These are phyloP conservation scores for Trichechus manatus DNA, from an alignment of 2,113 vertebrate genomes.

Conservation along the genomic window DNA sequence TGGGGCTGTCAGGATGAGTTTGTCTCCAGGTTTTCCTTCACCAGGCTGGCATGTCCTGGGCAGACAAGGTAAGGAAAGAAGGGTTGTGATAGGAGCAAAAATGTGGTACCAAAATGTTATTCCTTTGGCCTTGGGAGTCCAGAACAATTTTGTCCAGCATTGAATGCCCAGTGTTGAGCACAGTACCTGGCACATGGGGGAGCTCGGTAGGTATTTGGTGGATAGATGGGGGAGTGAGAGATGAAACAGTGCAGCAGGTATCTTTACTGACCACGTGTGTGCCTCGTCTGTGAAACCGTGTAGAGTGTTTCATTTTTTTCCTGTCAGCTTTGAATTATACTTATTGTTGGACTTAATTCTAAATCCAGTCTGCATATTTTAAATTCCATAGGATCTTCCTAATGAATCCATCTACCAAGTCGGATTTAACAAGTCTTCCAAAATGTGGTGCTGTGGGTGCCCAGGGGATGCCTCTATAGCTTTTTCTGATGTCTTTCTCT, in stretches of 20 bases:
- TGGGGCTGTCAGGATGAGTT: neutral
- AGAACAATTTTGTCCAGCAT: neutral
- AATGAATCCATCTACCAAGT: neutral
- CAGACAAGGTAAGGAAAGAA: neutral
- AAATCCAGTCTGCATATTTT: neutral
- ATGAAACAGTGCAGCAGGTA: neutral
- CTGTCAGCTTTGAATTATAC: neutral
- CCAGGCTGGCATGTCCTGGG: neutral
- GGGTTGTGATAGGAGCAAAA: neutral
- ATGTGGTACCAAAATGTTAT: neutral
- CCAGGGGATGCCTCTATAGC: neutral
- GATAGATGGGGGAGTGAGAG: neutral
- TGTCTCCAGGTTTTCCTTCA: neutral
- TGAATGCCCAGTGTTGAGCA: neutral
- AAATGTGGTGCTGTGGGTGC: neutral
- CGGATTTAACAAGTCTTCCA: neutral
- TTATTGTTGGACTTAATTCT: neutral
- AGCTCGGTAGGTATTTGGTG: neutral
- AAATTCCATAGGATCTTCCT: neutral
- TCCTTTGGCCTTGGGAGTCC: neutral
- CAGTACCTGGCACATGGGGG: neutral
- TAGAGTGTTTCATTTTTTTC: neutral
- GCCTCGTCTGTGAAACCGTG: neutral
- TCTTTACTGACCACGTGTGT: neutral
- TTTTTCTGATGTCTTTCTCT: slow-evolving; percentile 26